Evolutionary conservation across 1,140 invertebrate species (phyloP).

Genomic region (Aphelinus atriplicis): DNA sequence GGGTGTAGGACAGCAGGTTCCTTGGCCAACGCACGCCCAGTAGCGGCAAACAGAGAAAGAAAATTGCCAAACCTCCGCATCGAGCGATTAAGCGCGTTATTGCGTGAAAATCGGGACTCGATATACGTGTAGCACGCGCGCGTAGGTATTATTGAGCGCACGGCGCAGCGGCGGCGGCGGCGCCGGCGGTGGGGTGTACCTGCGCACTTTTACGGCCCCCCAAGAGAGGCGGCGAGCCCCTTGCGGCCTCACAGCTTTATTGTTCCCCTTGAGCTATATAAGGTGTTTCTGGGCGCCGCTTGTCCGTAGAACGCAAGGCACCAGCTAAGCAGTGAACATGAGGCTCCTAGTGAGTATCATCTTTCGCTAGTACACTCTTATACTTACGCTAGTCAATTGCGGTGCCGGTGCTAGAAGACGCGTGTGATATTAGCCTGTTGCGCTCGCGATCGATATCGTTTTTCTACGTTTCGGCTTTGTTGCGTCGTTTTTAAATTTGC

Average conservation of each 20-base stretch:
- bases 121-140: slow-evolving; percentile 10
- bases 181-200: slow-evolving; percentile 29
- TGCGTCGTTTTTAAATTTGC: too few relatives aligned
- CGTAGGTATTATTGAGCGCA: neutral
- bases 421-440: too few relatives aligned
- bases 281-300: slow-evolving; percentile 44
- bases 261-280: slow-evolving; percentile 56
- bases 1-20: too few relatives aligned
- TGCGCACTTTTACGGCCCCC: slow-evolving; percentile 35
- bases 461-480: too few relatives aligned
- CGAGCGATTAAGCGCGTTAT: slow-evolving; percentile 31
- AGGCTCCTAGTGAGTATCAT: slow-evolving; percentile 56
- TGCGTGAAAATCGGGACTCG: slow-evolving; percentile 29
- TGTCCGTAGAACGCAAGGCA: slow-evolving; percentile 50
- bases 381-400: too few relatives aligned
- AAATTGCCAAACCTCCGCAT: slow-evolving; percentile 6
- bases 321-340: slow-evolving; percentile 53
- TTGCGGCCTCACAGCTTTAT: slow-evolving; percentile 42
- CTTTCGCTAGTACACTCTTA: neutral
- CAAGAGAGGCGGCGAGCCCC: slow-evolving; percentile 27
- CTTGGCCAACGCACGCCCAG: too few relatives aligned
- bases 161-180: neutral
- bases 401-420: too few relatives aligned
- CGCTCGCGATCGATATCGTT: too few relatives aligned
- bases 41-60: neutral